A percentile compares a stretch with the other conserved stretches of the same genome.
Conservation (phyloP, 2,888 invertebrate genomes). For the Drosophila diplacantha region DNA sequence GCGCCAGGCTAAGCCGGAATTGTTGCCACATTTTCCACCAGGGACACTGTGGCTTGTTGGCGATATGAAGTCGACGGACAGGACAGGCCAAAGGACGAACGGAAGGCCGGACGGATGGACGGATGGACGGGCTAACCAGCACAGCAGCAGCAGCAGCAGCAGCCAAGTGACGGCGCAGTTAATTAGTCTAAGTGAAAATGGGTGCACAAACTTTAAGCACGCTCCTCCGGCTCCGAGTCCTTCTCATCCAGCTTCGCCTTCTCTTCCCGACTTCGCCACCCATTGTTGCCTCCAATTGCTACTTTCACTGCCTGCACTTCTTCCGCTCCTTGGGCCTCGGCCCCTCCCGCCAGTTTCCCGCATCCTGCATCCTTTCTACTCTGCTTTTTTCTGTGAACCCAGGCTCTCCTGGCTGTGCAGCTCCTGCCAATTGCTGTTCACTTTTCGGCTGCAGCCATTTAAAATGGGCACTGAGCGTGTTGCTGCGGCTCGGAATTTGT, state of each 20-base stretch:
- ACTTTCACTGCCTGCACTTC: constrained; percentile 41
- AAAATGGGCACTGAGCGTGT: constrained; percentile 56
- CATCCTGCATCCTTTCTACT: constrained; percentile 2
- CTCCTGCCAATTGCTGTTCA: constrained; percentile 39
- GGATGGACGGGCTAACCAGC: constrained; percentile 1
- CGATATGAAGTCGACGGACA: constrained; percentile 16
- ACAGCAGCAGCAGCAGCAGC: constrained; percentile 14
- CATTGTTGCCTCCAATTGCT: constrained; percentile 42
- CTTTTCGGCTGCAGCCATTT: constrained; percentile 48
- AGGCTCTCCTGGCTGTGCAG: constrained; percentile 11
- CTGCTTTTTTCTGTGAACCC: not conserved
- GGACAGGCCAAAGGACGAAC: constrained; percentile 8
- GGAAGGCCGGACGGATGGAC: constrained; percentile 5
- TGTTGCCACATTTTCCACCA: constrained; percentile 9
- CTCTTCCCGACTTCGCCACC: not conserved
- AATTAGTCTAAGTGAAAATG: constrained; percentile 72
- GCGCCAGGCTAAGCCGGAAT: constrained; percentile 7
- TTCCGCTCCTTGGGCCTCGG: constrained; percentile 2
- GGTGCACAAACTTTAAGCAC: constrained; percentile 66
- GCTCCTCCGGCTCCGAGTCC: constrained; percentile 10
- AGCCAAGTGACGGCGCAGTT: constrained; percentile 69
- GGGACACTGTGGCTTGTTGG: constrained; percentile 28
- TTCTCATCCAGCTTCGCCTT: not conserved
- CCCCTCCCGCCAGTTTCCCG: constrained; percentile 5
- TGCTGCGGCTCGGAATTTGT: constrained; percentile 39